Percentiles rank a stretch among this genome's conserved stretches.
These are phyloP conservation scores for Pristionchus fissidentatus DNA, from an alignment of 2,888 invertebrate genomes.

Conservation along the genomic window DNA sequence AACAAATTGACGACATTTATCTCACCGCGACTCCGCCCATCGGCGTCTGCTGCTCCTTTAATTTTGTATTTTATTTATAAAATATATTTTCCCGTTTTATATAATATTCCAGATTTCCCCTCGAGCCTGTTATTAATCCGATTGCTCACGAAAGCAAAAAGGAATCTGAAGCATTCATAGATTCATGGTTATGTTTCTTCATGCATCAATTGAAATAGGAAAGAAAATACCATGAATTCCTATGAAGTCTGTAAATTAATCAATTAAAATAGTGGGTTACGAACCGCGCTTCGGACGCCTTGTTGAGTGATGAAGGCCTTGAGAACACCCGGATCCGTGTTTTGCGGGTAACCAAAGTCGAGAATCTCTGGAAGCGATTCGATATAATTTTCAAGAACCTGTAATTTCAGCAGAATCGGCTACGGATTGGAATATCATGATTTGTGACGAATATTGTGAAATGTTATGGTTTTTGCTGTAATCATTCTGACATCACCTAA, in stretches of 20 bases:
- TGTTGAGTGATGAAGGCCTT: slow-evolving; percentile 99
- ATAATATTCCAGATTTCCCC: no score
- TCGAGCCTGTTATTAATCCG: no score
- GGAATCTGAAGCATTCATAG: not conserved
- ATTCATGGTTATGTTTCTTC: not conserved
- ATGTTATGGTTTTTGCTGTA: no score
- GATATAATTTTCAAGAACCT: no score
- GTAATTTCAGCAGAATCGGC: no score
- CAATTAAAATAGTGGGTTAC: slow-evolving; percentile 49
- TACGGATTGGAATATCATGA: no score
- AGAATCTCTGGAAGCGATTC: slow-evolving; percentile 86
- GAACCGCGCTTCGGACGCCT: slow-evolving; percentile 82
- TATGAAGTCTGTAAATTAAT: not conserved
- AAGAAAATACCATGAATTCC: not conserved
- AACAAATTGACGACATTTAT: slow-evolving; percentile 18
- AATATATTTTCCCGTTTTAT: not conserved
- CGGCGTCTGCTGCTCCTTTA: slow-evolving; percentile 46
- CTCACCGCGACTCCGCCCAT: slow-evolving; percentile 39
- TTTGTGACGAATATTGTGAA: no score
- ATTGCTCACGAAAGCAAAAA: no score
- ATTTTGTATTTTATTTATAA: not conserved
- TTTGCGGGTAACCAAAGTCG: slow-evolving; percentile 99
- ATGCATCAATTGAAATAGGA: not conserved
- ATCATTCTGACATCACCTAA: no score
- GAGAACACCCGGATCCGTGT: slow-evolving; percentile 97